A percentile compares a stretch with the other conserved stretches of the same genome.
These are phyloP conservation scores for Pseudolaguvia tuberculata DNA, from an alignment of 2,113 vertebrate species.

Conservation along the genomic window DNA sequence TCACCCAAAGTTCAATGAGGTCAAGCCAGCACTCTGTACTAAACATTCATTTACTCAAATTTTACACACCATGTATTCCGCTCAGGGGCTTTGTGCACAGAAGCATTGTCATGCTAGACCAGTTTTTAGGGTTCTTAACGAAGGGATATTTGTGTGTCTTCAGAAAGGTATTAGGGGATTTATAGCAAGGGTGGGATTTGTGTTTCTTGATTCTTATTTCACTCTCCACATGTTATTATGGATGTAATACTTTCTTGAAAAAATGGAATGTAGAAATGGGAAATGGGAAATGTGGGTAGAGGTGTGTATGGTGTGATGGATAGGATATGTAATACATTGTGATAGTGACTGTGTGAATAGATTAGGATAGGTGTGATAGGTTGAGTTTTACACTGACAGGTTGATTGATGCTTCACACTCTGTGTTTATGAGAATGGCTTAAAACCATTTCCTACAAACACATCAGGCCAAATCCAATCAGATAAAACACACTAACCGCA, in stretches of 20 bases:
- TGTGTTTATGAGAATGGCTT: constrained; percentile 5
- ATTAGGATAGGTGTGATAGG: constrained; percentile 38
- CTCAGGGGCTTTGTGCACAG: too few relatives aligned
- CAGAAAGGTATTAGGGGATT: too few relatives aligned
- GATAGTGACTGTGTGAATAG: constrained; percentile 36
- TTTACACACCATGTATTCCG: too few relatives aligned
- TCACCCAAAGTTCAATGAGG: too few relatives aligned
- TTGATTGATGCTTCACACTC: constrained; percentile 24
- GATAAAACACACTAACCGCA: constrained; percentile 10
- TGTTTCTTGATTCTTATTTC: constrained; percentile 15
- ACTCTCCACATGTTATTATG: constrained; percentile 21
- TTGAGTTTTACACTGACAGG: constrained; percentile 27
- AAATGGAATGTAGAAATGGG: constrained; percentile 17
- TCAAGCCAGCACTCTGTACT: too few relatives aligned
- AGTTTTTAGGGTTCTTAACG: too few relatives aligned
- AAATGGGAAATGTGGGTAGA: not conserved
- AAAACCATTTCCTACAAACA: constrained; percentile 21
- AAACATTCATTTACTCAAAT: too few relatives aligned
- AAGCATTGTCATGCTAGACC: too few relatives aligned
- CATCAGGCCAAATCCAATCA: constrained; percentile 7
- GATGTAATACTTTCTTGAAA: constrained; percentile 22
- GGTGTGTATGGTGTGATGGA: not conserved
- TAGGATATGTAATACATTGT: constrained; percentile 20
- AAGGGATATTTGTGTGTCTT: too few relatives aligned
- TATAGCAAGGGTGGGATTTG: too few relatives aligned